These are phyloP conservation scores for Zingel zingel DNA, from an alignment of 2,113 vertebrate species.

Conservation along the genomic window DNA sequence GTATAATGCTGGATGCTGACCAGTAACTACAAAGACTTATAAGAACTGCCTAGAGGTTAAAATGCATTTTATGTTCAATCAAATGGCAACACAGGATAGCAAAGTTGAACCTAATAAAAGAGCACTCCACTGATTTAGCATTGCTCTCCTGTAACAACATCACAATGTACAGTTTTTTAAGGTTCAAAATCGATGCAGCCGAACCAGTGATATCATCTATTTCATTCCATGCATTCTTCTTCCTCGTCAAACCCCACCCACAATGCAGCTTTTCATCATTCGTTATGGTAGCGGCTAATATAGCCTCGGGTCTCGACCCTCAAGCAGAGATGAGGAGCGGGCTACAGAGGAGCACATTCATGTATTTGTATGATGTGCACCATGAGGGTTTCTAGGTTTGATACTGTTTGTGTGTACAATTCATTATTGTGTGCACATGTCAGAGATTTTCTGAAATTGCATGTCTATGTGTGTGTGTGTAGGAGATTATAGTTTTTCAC, in stretches of 20 bases:
- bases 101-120: background rate
- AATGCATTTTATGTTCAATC: background rate
- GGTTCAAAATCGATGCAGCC: background rate
- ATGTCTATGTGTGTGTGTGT: constrained; percentile 7
- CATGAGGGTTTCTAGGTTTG: background rate
- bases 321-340: background rate
- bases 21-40: no score
- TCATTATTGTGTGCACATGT: background rate
- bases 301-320: background rate
- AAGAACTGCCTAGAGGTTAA: no score
- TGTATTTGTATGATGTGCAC: background rate
- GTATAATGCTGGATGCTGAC: no score
- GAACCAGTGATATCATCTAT: background rate
- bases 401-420: background rate
- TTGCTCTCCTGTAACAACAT: background rate
- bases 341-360: background rate
- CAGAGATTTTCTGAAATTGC: background rate
- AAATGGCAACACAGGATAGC: background rate
- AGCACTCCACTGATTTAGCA: background rate
- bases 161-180: background rate
- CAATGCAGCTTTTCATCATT: no score
- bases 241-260: no score
- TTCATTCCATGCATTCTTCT: background rate
- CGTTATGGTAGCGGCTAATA: background rate
- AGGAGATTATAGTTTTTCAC: constrained; percentile 63